Evolutionary conservation across 2,797 vertebrate species (phyloP).

Genomic region (Ptychadena robeensis): DNA sequence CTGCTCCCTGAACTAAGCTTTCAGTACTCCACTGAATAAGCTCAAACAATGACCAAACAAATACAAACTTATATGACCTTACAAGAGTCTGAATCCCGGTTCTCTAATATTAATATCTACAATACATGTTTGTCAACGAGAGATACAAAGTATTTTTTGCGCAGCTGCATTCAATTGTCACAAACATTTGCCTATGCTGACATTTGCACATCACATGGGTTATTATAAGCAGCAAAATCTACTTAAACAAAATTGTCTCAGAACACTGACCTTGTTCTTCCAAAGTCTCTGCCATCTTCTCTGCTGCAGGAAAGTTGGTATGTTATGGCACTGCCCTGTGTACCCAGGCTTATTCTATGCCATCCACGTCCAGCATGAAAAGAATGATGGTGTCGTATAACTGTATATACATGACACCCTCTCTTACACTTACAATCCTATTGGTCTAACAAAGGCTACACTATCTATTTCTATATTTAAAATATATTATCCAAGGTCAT

Average conservation of each 20-base stretch:
- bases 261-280: slow-evolving; percentile 55
- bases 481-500: not conserved
- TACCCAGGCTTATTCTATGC: slow-evolving; percentile 17
- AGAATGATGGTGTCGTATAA: slow-evolving; percentile 47
- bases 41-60: too few relatives aligned
- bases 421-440: not conserved
- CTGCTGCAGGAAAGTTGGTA: not conserved
- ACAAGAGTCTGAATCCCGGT: not conserved
- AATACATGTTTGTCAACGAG: slow-evolving; percentile 25
- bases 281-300: slow-evolving; percentile 49
- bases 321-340: not conserved
- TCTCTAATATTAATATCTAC: not conserved
- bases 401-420: slow-evolving; percentile 39
- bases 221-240: slow-evolving; percentile 35
- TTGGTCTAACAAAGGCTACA: slow-evolving; percentile 2
- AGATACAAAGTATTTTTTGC: not conserved
- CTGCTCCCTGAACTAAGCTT: too few relatives aligned
- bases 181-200: slow-evolving; percentile 31
- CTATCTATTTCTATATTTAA: not conserved
- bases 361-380: slow-evolving; percentile 38
- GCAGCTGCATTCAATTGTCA: slow-evolving; percentile 19
- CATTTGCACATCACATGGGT: slow-evolving; percentile 19
- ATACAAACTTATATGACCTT: not conserved
- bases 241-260: slow-evolving; percentile 14
- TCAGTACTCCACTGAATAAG: not conserved